Percentiles rank a stretch among this genome's conserved stretches.
Evolutionary conservation across 2,888 invertebrate species (phyloP).

Genomic region (Leistus spinibarbis): DNA sequence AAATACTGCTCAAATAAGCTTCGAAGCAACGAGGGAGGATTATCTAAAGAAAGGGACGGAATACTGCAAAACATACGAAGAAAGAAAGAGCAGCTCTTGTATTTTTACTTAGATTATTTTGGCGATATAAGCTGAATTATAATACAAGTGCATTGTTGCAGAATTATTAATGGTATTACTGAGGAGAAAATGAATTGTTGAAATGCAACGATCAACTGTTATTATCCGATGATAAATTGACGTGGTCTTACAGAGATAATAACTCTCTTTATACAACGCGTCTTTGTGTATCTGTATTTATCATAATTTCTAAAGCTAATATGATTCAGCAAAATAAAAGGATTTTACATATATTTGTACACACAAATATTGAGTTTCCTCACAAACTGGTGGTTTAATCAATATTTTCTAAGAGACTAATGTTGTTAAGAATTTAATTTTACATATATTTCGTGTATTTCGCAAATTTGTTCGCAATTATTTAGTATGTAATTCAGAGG

Average conservation of each 20-base stretch:
- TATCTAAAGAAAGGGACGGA: neutral
- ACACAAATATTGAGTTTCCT: no score
- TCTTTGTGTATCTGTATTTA: neutral
- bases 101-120: neutral
- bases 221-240: constrained; percentile 8
- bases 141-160: constrained; percentile 15
- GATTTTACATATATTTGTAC: neutral
- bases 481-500: no score
- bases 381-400: no score
- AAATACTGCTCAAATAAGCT: neutral
- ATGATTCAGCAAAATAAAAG: neutral
- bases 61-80: no score
- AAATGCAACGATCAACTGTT: neutral
- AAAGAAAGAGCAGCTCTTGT: no score
- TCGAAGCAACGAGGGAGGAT: neutral
- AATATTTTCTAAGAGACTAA: no score
- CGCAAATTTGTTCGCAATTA: no score
- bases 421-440: no score
- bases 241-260: neutral
- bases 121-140: constrained; percentile 5
- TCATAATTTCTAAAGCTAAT: neutral
- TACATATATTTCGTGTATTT: no score
- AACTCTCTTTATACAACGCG: neutral
- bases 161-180: neutral
- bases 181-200: neutral